Evolutionary conservation across 2,113 vertebrate genomes (phyloP).

Genomic region (Erythrolamprus reginae): DNA sequence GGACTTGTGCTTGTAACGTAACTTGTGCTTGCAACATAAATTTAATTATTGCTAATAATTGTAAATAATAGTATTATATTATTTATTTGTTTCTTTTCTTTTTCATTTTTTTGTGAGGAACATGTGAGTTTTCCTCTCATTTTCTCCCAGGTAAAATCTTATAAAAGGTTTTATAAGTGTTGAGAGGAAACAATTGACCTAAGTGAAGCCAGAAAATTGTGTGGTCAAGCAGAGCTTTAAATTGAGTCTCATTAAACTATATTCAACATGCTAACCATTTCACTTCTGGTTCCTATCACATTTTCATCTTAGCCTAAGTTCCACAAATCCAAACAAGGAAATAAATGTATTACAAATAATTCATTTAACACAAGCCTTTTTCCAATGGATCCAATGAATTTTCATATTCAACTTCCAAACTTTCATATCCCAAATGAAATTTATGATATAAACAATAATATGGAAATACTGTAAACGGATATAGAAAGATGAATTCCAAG

Average conservation of each 20-base stretch:
- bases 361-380: not conserved
- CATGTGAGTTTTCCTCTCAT: not conserved
- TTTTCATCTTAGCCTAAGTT: not conserved
- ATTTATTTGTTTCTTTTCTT: not conserved
- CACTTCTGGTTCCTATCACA: not conserved
- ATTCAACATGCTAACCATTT: not conserved
- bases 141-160: not conserved
- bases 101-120: not conserved
- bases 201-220: not conserved
- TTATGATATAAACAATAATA: not conserved
- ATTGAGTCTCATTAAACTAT: not conserved
- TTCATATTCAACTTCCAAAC: not conserved
- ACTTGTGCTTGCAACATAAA: not conserved
- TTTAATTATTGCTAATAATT: not conserved
- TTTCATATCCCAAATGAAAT: not conserved
- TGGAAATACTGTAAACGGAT: not conserved
- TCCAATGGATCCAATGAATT: not conserved
- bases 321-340: not conserved
- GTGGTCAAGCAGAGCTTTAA: not conserved
- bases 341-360: not conserved
- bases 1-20: not conserved
- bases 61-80: not conserved
- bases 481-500: too few relatives aligned
- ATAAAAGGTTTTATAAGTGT: not conserved
- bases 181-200: not conserved